Conservation (phyloP, 1,140 invertebrate species). For the Lethrus apterus region DNA sequence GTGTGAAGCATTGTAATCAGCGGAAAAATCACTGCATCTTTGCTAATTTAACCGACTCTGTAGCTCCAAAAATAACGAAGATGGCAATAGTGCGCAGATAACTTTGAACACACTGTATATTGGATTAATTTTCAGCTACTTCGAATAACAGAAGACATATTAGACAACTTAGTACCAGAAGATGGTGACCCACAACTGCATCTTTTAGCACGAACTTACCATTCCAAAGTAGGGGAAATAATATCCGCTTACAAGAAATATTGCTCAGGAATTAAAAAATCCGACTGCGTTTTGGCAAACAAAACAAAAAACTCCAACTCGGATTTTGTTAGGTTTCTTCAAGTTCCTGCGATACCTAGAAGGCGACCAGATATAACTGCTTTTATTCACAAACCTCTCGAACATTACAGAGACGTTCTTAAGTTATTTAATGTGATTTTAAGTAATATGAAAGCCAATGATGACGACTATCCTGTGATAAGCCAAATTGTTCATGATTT, state of each 20-base stretch:
- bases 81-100: no score
- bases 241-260: slow-evolving; percentile 70
- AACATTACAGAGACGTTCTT: slow-evolving; percentile 60
- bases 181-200: slow-evolving; percentile 61
- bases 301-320: slow-evolving; percentile 44
- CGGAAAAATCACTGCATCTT: no score
- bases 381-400: slow-evolving; percentile 69
- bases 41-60: no score
- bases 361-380: slow-evolving; percentile 73
- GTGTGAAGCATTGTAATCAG: no score
- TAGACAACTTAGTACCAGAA: slow-evolving; percentile 65
- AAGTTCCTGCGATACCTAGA: slow-evolving; percentile 67
- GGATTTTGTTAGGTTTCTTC: slow-evolving; percentile 52
- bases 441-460: slow-evolving; percentile 39
- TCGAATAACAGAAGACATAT: slow-evolving; percentile 68
- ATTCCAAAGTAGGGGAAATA: slow-evolving; percentile 62
- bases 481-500: slow-evolving; percentile 44
- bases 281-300: slow-evolving; percentile 68
- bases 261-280: slow-evolving; percentile 71
- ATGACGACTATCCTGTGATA: slow-evolving; percentile 43
- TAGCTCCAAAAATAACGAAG: no score
- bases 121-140: slow-evolving; percentile 55
- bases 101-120: no score
- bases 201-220: slow-evolving; percentile 59
- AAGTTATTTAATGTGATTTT: slow-evolving; percentile 47